A percentile compares a stretch with the other conserved stretches of the same genome.
Evolutionary conservation across 1,140 invertebrate species (phyloP).

Genomic region (Bombus polaris): DNA sequence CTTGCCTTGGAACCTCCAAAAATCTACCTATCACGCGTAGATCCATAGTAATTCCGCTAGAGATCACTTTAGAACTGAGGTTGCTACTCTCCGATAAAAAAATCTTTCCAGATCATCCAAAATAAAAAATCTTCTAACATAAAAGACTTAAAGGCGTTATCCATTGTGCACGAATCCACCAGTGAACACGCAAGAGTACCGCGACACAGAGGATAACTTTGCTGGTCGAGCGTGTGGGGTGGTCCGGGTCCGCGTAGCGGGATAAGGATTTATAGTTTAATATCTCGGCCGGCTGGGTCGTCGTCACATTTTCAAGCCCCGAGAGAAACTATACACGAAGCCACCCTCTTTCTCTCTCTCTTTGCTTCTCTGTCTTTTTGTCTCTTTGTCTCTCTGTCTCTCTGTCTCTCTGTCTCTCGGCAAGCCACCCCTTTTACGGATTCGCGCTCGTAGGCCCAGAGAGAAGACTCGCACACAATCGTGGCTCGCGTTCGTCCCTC

Average conservation of each 20-base stretch:
- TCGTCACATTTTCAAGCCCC: constrained; percentile 82
- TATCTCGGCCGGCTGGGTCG: constrained; percentile 80
- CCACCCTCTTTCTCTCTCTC: constrained; percentile 53
- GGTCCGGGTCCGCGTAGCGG: constrained; percentile 73
- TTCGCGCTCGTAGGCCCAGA: constrained; percentile 48
- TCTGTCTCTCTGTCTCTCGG: background rate
- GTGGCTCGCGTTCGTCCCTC: background rate
- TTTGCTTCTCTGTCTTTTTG: background rate
- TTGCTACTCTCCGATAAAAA: background rate
- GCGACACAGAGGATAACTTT: constrained; percentile 67
- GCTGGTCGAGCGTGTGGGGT: constrained; percentile 60
- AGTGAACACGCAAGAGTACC: constrained; percentile 6
- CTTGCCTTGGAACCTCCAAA: too few species aligned
- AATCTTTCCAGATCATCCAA: background rate
- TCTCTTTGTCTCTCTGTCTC: too few species aligned
- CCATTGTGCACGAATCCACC: background rate
- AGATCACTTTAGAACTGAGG: too few species aligned
- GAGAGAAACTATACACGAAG: constrained; percentile 76
- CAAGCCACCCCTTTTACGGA: constrained; percentile 51
- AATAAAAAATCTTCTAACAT: background rate
- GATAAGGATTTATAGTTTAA: constrained; percentile 84
- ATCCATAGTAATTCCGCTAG: too few species aligned
- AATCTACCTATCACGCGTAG: too few species aligned
- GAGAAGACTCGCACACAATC: background rate
- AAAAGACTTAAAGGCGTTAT: background rate